phyloP scores from a whole-genome alignment of 2,888 invertebrate genomes.

The Cryptophagus acutangulus region DNA sequence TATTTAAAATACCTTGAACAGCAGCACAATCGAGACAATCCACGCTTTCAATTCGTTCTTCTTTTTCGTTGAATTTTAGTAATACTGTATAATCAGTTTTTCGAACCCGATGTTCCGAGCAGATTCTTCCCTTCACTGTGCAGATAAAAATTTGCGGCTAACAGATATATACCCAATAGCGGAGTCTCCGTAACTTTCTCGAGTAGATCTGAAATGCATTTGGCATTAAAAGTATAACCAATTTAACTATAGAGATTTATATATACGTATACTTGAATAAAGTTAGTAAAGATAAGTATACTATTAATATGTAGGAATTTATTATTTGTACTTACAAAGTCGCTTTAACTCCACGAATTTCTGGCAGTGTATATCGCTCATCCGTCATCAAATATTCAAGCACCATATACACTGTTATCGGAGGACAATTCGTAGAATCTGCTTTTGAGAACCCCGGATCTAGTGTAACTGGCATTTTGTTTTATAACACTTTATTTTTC shows the following conservation, averaged over 20 bases:
- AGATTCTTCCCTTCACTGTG: not conserved
- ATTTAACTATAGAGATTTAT: not conserved
- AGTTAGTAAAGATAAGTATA: not conserved
- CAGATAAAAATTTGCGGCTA: no score
- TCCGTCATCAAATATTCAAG: not conserved
- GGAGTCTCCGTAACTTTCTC: slow-evolving; percentile 1
- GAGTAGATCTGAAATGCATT: not conserved
- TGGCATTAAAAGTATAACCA: no score
- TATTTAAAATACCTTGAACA: not conserved
- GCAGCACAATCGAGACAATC: not conserved
- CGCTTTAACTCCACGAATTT: not conserved
- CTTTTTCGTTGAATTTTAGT: not conserved
- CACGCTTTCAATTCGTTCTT: not conserved
- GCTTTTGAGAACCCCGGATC: not conserved
- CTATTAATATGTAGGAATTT: no score
- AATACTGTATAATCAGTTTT: not conserved
- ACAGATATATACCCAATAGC: not conserved
- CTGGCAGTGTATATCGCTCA: not conserved
- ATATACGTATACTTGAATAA: not conserved
- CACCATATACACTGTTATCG: not conserved
- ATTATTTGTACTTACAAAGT: not conserved
- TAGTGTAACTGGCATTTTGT: not conserved
- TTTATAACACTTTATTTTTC: no score
- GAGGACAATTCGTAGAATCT: not conserved
- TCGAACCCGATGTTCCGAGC: not conserved